phyloP scores from a whole-genome alignment of 2,113 vertebrate species.

The Thinocorus orbignyianus region DNA sequence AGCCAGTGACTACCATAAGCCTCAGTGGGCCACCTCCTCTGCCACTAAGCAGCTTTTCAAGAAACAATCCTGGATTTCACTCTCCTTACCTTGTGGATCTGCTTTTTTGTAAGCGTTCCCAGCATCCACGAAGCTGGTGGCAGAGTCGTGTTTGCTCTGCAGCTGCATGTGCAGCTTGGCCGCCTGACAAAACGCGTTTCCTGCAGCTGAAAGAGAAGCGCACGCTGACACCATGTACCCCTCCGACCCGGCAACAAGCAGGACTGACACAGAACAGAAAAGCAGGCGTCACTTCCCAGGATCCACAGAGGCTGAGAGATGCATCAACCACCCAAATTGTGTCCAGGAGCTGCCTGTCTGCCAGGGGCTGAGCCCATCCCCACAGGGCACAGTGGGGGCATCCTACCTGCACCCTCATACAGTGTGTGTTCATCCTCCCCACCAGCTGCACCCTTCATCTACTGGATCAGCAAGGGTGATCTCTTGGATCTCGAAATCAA shows the following conservation, averaged over 20 bases:
- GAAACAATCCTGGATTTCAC: fast-evolving
- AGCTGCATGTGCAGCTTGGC: constrained; percentile 96
- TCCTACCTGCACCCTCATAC: background rate
- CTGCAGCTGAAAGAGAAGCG: constrained; percentile 81
- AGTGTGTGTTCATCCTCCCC: background rate
- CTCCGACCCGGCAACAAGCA: fast-evolving
- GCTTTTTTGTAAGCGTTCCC: constrained; percentile 97
- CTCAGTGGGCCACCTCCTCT: fast-evolving
- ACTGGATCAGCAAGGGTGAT: background rate
- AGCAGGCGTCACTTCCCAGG: fast-evolving
- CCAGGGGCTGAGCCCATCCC: fast-evolving
- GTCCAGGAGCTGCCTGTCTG: background rate
- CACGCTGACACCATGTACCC: fast-evolving
- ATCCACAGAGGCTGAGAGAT: fast-evolving
- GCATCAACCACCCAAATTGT: background rate
- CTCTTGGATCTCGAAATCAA: background rate
- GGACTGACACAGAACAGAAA: background rate
- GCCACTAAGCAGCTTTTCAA: background rate
- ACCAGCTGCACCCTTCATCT: background rate
- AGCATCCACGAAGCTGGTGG: constrained; percentile 95
- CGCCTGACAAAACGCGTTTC: constrained; percentile 93
- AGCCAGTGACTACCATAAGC: background rate
- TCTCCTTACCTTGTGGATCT: constrained; percentile 87
- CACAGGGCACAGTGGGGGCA: background rate
- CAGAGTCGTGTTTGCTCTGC: constrained; percentile 96